phyloP scores from a whole-genome alignment of 2,797 vertebrate genomes.

The Melanotaenia boesemani region DNA sequence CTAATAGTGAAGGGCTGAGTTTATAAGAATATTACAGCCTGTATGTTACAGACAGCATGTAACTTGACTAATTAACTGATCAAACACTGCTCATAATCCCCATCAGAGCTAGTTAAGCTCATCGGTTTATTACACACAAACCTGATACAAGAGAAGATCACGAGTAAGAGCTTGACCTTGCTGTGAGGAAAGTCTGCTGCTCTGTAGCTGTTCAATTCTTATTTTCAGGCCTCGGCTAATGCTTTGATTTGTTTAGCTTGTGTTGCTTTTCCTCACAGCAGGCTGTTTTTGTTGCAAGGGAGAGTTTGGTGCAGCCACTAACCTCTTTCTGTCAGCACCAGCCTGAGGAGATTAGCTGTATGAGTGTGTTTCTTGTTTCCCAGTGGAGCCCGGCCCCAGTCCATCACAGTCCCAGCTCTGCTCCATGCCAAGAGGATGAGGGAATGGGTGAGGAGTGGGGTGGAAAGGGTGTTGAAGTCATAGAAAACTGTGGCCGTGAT shows the following conservation, averaged over 20 bases:
- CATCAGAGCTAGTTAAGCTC: constrained; percentile 65
- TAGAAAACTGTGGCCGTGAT: constrained; percentile 80
- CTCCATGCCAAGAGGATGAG: constrained; percentile 65
- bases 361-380: constrained; percentile 79
- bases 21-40: constrained; percentile 61
- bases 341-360: constrained; percentile 83
- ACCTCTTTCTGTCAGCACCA: constrained; percentile 85
- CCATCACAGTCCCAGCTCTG: constrained; percentile 77
- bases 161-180: constrained; percentile 66
- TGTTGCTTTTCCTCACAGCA: constrained; percentile 23
- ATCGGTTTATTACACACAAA: constrained; percentile 63
- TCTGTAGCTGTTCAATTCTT: constrained; percentile 44
- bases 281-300: constrained; percentile 54
- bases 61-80: constrained; percentile 76
- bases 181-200: constrained; percentile 45
- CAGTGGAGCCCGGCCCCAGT: constrained; percentile 74
- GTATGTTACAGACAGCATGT: constrained; percentile 46
- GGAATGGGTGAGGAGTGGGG: constrained; percentile 36
- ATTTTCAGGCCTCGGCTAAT: constrained; percentile 35
- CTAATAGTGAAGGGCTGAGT: constrained; percentile 46
- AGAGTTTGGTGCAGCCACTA: constrained; percentile 74
- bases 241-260: constrained; percentile 70
- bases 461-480: constrained; percentile 71
- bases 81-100: constrained; percentile 70
- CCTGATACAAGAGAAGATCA: constrained; percentile 40